Evolutionary conservation across 53 echinoderm and acorn worm genomes (phyloP), one percentile per base, ranked within the genome.

Genomic region (Paracentrotus lividus): DNA sequence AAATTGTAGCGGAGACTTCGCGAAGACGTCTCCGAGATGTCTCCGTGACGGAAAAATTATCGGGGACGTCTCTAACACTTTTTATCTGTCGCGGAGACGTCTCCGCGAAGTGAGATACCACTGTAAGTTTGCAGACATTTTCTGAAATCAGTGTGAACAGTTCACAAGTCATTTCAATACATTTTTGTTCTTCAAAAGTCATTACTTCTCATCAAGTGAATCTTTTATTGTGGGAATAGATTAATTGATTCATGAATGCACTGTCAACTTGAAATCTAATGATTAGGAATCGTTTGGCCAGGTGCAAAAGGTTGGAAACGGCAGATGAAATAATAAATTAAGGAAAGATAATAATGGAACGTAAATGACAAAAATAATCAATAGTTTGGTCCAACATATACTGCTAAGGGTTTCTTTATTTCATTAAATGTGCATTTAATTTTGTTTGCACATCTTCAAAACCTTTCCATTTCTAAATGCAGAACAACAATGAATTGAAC

Each of bases 331-430:
- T 49, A 47, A n/a, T 14, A 3, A 81, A 47, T 81, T 81, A 47
- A 81, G 44, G 44, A 27, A 81, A 40, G 76, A 81, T 81, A 47
- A 81, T 81, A 81, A 45, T 81, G 26, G 47, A 81, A 47, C 2
- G 47, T 3, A 72, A n/a, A 81, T n/a, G 47, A 81, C 47, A 10
- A 3, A 47, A 81, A 81, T 27, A 72, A 26, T 72, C 38, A 38
- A 72, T 40, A 21, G 72, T 20, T 18, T 18, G 26, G 18, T 12
- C 16, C 72, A 38, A n/a, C n/a, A n/a, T n/a, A n/a, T n/a, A n/a
- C n/a, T n/a, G n/a, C n/a, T n/a, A n/a, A n/a, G n/a, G n/a, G n/a
- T n/a, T n/a, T n/a, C n/a, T n/a, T n/a, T n/a, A n/a, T n/a, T n/a
- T n/a, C n/a, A n/a, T n/a, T n/a, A n/a, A n/a, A n/a, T n/a, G n/a